Base-by-base conservation (phyloP, 2,797 vertebrate species). In the Antrozous pallidus region DNA sequence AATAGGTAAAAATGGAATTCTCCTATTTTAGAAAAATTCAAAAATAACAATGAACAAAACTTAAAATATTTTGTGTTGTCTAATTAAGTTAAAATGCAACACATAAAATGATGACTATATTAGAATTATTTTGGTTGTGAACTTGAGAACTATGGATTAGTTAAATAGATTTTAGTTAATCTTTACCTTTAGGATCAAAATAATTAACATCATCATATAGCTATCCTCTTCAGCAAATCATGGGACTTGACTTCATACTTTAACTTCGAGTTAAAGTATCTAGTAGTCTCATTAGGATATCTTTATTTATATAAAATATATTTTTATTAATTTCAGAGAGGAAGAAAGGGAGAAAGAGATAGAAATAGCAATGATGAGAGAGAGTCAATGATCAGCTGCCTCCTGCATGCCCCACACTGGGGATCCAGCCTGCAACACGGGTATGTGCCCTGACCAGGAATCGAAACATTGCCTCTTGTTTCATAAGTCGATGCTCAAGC, bases 101-200 rank as follows among this genome's bases (percentile, higher is more conserved):
- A 70, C 51, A 26, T 61, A 61, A 83, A 71, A 49, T 65, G 70
- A 70, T 17, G 40, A 75, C 38, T 82, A 67, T 58, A 49, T 1
- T 92, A 75, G 11, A 24, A 67, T 71, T 73, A 49, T 63, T 16
- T 74, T 77, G 5, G 33, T 58, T 90, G 20, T 88, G n/a, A 90
- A 83, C 33, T 61, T 94, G 47, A 75, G 45, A 45, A 11, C 7
- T 70, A 88, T 33, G 73, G 16, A 58, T 87, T 67, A 2, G 22
- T 78, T 89, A 78, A 74, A 83, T 70, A 86, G 31, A 54, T 78
- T 69, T 82, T 8, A 63, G 17, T 75, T 3, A 90, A 13, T 36
- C 70, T 73, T 95, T 92, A 85, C 17, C 26, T 91, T 92, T 74
- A 36, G 22, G 11, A 84, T 88, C 20, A 88, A 91, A 91, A 61